Evolutionary conservation across 2,888 invertebrate species (phyloP).

Genomic region (Taphrorychus bicolor): DNA sequence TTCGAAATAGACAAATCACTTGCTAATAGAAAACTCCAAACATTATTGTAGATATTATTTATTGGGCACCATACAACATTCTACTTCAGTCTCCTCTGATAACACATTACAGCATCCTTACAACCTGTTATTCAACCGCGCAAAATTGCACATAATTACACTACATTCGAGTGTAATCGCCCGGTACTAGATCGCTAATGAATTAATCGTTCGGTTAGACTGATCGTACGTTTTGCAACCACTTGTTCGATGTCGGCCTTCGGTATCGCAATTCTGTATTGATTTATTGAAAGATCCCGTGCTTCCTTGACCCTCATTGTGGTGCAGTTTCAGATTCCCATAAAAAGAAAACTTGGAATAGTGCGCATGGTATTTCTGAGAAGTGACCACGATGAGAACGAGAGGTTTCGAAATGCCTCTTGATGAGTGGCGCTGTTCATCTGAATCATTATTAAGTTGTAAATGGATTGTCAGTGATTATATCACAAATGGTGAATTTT

Average conservation of each 20-base stretch:
- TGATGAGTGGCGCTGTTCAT: too few species aligned
- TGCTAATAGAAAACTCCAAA: not conserved
- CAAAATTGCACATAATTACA: slow-evolving; percentile 10
- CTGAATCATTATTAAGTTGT: too few species aligned
- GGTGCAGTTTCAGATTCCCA: slow-evolving; percentile 3
- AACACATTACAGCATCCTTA: slow-evolving; percentile 4
- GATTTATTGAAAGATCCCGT: slow-evolving; percentile 26
- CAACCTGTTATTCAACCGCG: slow-evolving; percentile 5
- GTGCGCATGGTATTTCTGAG: slow-evolving; percentile 24
- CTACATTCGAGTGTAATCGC: slow-evolving; percentile 21
- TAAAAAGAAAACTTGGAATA: slow-evolving; percentile 19
- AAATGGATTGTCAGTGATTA: too few species aligned
- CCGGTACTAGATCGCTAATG: slow-evolving; percentile 23
- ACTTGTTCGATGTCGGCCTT: slow-evolving; percentile 31
- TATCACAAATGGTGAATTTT: too few species aligned
- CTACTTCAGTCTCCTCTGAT: not conserved
- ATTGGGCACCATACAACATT: not conserved
- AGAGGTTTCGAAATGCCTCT: slow-evolving; percentile 12
- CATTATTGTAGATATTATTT: not conserved
- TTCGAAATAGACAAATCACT: too few species aligned
- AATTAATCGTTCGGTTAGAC: slow-evolving; percentile 25
- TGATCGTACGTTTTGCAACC: slow-evolving; percentile 25
- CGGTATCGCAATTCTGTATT: slow-evolving; percentile 28
- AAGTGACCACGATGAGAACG: slow-evolving; percentile 11
- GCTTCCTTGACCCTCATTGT: slow-evolving; percentile 27